phyloP scores from a whole-genome alignment of 92 coral and sea anemone genomes.

The Pocillopora grandis region DNA sequence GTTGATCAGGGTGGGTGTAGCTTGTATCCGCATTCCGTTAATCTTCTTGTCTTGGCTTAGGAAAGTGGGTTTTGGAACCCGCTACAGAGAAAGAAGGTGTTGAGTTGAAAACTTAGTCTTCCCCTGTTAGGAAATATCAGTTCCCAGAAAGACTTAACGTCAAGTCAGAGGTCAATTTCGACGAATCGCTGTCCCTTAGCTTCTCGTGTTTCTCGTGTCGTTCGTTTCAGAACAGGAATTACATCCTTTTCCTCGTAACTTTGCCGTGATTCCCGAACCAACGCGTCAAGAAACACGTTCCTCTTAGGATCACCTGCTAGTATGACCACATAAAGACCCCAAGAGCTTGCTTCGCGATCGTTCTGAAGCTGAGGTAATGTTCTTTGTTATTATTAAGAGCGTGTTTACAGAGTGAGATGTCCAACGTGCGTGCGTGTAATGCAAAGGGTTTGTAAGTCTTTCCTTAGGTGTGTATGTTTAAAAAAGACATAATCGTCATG shows the following conservation, averaged over 20 bases:
- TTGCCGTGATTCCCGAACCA: neutral
- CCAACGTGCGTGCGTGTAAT: too few relatives aligned
- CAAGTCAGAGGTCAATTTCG: slow-evolving; percentile 1
- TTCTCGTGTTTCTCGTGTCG: neutral
- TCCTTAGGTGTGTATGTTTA: too few relatives aligned
- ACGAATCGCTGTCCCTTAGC: neutral
- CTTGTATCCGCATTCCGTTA: neutral
- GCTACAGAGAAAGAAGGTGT: too few relatives aligned
- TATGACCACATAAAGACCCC: neutral
- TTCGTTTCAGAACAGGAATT: neutral
- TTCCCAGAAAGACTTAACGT: neutral
- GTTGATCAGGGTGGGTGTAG: neutral
- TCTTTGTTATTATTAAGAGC: too few relatives aligned
- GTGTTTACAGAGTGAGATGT: too few relatives aligned
- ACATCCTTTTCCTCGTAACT: neutral
- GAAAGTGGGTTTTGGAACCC: neutral
- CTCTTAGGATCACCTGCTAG: neutral
- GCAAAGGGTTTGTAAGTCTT: too few relatives aligned
- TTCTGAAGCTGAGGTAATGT: too few relatives aligned
- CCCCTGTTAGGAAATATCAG: neutral
- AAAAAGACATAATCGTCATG: too few relatives aligned
- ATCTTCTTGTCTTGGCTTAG: neutral
- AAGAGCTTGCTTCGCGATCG: too few relatives aligned
- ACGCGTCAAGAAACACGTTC: neutral
- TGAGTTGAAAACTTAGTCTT: neutral